phyloP scores from a whole-genome alignment of 2,797 vertebrate genomes.

The Rhyacichthys aspro region DNA sequence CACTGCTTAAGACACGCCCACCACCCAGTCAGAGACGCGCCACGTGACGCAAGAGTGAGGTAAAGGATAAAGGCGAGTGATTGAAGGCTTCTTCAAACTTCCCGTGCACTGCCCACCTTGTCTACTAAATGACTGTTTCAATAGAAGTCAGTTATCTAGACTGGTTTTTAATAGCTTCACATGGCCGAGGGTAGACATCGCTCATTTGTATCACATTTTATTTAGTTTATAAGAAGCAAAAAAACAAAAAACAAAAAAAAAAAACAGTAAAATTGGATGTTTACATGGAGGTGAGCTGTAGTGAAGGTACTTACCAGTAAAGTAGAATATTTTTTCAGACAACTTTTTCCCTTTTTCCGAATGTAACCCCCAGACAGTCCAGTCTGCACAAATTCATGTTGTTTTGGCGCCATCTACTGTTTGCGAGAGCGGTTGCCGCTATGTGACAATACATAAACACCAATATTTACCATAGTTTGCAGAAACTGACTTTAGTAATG shows the following conservation, averaged over 20 bases:
- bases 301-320: too few relatives aligned
- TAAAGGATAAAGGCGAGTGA: constrained; percentile 21
- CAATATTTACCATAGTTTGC: too few relatives aligned
- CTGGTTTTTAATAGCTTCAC: too few relatives aligned
- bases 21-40: constrained; percentile 67
- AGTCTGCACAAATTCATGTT: not conserved
- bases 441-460: too few relatives aligned
- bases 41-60: constrained; percentile 74
- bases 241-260: too few relatives aligned
- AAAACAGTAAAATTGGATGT: too few relatives aligned
- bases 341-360: not conserved
- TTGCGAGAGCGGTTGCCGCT: not conserved
- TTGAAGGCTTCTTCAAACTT: constrained; percentile 22
- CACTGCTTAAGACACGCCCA: constrained; percentile 80
- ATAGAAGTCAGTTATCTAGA: too few relatives aligned
- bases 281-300: too few relatives aligned
- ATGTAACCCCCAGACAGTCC: not conserved
- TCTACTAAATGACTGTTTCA: not conserved
- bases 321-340: not conserved
- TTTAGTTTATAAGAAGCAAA: too few relatives aligned
- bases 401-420: constrained; percentile 63
- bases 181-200: too few relatives aligned
- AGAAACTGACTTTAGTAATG: too few relatives aligned
- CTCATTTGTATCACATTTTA: too few relatives aligned
- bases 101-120: not conserved